Base-by-base conservation (phyloP, 2,888 invertebrate species). In the Piscicola geometra region DNA sequence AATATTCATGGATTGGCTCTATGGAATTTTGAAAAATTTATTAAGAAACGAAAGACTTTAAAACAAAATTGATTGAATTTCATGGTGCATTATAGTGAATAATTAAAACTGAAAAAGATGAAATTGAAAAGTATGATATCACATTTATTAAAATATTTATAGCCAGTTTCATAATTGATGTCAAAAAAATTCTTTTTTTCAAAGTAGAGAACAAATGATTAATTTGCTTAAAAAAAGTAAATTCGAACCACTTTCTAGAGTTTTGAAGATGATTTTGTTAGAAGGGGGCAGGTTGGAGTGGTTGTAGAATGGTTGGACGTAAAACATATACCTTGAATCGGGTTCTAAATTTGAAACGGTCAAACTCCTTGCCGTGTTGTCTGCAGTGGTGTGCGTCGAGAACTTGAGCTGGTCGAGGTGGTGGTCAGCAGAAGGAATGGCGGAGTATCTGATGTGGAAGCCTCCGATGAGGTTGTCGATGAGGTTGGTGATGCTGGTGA, bases 261-360 rank as follows among this genome's bases (percentile, higher is more conserved):
- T 94, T 85, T 91, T 89, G 79, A 91, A 90, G 80, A 90, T 89
- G 86, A 90, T 89, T 77, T 91, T 91, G 87, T 94, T 94, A 78
- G 93, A 93, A 69, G 93, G 93, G 83, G 91, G 90, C 79, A 93
- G 94, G 86, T 93, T 93, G 78, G 93, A 90, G 83, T 90, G 90
- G 85, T 91, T 91, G 86, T 91, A 93, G 87, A 93, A 95, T 76
- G 95, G 95, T 82, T 93, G 90, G 80, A 96, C 89, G 87, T 94
- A 93, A 87, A 95, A 93, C 87, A 94, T 92, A 87, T 95, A 96
- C 84, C 90, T 90, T 80, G 92, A 91, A 87, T 90, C 93, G 86
- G 93, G 92, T 82, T 89, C 88, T 83, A 95, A 88, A 81, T 91
- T 91, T 78, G 90, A 90, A 88, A 87, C 81, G 1, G 84, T 81